A percentile compares a stretch with the other conserved stretches of the same genome.
phyloP scores from a whole-genome alignment of 2,888 invertebrate species.

The Caenorhabditis macrosperma region DNA sequence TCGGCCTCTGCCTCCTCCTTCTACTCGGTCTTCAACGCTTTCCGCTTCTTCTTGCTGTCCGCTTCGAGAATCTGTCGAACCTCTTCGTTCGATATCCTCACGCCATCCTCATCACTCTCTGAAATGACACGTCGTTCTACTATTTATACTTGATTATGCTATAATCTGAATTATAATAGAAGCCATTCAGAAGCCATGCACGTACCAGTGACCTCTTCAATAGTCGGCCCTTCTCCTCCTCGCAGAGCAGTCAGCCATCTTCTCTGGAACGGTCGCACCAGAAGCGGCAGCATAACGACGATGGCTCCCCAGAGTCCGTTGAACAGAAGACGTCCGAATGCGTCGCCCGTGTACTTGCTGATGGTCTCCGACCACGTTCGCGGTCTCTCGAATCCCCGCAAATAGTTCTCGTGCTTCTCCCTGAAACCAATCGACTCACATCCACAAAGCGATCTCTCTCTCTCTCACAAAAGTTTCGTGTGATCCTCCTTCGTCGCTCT shows the following conservation, averaged over 20 bases:
- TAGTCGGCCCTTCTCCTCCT: slow-evolving; percentile 50
- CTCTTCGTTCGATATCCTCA: slow-evolving; percentile 48
- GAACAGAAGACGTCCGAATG: slow-evolving; percentile 55
- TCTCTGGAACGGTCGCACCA: slow-evolving; percentile 56
- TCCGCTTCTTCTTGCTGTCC: slow-evolving; percentile 4
- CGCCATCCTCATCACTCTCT: slow-evolving; percentile 46
- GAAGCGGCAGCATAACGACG: slow-evolving; percentile 49
- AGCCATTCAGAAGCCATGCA: slow-evolving; percentile 51
- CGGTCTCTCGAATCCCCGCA: slow-evolving; percentile 36
- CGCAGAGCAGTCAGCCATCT: slow-evolving; percentile 47
- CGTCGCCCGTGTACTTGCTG: slow-evolving; percentile 56
- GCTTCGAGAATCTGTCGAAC: slow-evolving; percentile 42
- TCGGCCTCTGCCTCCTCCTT: background rate
- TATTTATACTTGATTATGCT: background rate
- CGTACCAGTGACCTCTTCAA: slow-evolving; percentile 63
- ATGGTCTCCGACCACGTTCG: slow-evolving; percentile 57
- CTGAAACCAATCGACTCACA: slow-evolving; percentile 13
- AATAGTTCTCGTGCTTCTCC: slow-evolving; percentile 53
- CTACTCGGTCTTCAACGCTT: slow-evolving; percentile 41
- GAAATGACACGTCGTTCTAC: background rate
- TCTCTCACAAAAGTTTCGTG: slow-evolving; percentile 33
- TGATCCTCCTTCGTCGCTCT: slow-evolving; percentile 55
- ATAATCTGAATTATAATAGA: no score
- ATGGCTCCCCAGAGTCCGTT: slow-evolving; percentile 49
- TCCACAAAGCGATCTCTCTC: background rate